Evolutionary conservation across 2,797 vertebrate species (phyloP), one percentile per base, ranked within the genome.

Genomic region (Cyclopterus lumpus): DNA sequence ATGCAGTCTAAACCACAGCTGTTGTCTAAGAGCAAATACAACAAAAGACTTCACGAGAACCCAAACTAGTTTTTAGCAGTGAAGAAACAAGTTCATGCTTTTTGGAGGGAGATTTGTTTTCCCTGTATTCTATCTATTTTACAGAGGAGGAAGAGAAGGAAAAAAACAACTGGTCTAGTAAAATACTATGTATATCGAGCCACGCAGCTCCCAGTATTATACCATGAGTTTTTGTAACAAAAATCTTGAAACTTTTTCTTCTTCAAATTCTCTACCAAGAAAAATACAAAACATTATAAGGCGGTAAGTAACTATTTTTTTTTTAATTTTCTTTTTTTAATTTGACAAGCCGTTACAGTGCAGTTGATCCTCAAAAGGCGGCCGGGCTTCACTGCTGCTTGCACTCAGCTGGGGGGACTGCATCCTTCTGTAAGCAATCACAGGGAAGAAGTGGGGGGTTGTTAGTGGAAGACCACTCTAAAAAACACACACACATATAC

Each of bases 281-380:
- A 96, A 95, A 97, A 97, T 98, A 97, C 97, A 98, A 99, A 99
- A 97, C 97, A 95, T 94, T 94, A 96, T 98, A 99, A 99, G 97
- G 97, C 97, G 96, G 94, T 96, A 97, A 97, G 96, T 96, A 98
- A 97, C 95, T 96, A 95, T 96, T 96, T 95, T 95, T 96, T 95
- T 96, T 96, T 95, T 61, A 61, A 18, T 63, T 63, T 62, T 95
- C 64, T 80, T 71, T 20, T 93, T 78, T 83, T 71, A 30, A 94
- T 93, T 96, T 95, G 95, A 96, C 90, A 94, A 97, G 96, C 96
- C 91, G 95, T 97, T 96, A 97, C 97, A 98, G 96, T 97, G 97
- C 96, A 96, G 97, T 95, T 94, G 94, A 95, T 98, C 96, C 96
- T 97, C 95, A 94, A 24, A 8, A 95, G 96, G 96, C 95, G 94